A percentile compares a stretch with the other conserved stretches of the same genome.
phyloP scores from a whole-genome alignment of 1,140 invertebrate genomes.

The Sinella curviseta region DNA sequence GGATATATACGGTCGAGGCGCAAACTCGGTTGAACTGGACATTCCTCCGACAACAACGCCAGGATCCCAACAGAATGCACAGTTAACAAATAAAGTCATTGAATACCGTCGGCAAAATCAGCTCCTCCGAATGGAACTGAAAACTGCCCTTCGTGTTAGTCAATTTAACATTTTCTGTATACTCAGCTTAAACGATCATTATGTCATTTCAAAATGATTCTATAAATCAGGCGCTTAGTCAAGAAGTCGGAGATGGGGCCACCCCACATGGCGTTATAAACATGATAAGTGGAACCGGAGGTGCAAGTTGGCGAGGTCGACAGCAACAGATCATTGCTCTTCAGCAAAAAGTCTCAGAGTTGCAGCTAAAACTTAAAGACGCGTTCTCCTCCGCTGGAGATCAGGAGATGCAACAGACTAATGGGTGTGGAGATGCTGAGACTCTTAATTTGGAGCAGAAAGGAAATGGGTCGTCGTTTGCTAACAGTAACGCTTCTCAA shows the following conservation, averaged over 20 bases:
- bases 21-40: not conserved
- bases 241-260: slow-evolving; percentile 42
- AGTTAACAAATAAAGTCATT: slow-evolving; percentile 42
- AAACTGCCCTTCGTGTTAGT: slow-evolving; percentile 29
- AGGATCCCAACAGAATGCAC: not conserved
- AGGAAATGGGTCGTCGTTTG: no score
- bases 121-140: slow-evolving; percentile 39
- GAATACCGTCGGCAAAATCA: slow-evolving; percentile 44
- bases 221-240: slow-evolving; percentile 18
- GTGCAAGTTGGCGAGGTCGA: slow-evolving; percentile 34
- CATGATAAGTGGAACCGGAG: not conserved
- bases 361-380: slow-evolving; percentile 2
- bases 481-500: not conserved
- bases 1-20: no score
- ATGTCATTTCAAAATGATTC: no score
- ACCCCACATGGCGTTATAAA: slow-evolving; percentile 22
- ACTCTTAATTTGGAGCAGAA: no score
- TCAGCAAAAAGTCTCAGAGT: slow-evolving; percentile 34
- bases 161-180: not conserved
- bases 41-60: not conserved
- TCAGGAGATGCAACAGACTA: not conserved
- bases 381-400: not conserved
- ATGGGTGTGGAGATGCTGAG: no score
- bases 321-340: slow-evolving; percentile 42
- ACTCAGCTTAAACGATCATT: not conserved